phyloP scores from a whole-genome alignment of 2,888 invertebrate genomes.

The Caenorhabditis doughertyi region DNA sequence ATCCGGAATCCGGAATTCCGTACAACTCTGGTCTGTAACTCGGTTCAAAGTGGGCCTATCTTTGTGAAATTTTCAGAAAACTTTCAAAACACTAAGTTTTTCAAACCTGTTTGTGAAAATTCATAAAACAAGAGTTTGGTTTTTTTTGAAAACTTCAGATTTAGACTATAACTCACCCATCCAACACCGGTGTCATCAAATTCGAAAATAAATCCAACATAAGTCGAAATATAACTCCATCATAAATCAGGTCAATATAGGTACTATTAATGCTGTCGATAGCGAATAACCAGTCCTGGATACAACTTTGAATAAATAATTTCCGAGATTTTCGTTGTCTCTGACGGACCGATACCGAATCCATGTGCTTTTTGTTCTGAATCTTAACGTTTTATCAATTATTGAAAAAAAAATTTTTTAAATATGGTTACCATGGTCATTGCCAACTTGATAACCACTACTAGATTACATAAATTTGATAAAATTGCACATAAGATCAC shows the following conservation, averaged over 20 bases:
- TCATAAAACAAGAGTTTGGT: no score
- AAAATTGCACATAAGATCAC: slow-evolving; percentile 20
- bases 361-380: slow-evolving; percentile 9
- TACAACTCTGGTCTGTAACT: background rate
- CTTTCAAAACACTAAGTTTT: background rate
- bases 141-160: no score
- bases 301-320: slow-evolving; percentile 54
- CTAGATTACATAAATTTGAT: slow-evolving; percentile 40
- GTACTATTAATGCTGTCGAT: slow-evolving; percentile 43
- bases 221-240: slow-evolving; percentile 29
- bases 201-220: slow-evolving; percentile 50
- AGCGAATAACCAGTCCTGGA: slow-evolving; percentile 55
- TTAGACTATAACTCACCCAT: no score
- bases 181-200: slow-evolving; percentile 41
- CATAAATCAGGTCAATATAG: slow-evolving; percentile 9
- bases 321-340: slow-evolving; percentile 29
- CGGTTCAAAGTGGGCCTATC: background rate
- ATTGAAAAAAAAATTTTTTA: background rate
- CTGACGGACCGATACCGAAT: slow-evolving; percentile 16
- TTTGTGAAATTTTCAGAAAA: background rate
- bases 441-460: slow-evolving; percentile 37
- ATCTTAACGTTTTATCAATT: background rate
- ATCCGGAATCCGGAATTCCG: background rate
- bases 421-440: slow-evolving; percentile 19
- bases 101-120: background rate